phyloP scores from a whole-genome alignment of 2,888 invertebrate species.

The Alloplasta piceator region DNA sequence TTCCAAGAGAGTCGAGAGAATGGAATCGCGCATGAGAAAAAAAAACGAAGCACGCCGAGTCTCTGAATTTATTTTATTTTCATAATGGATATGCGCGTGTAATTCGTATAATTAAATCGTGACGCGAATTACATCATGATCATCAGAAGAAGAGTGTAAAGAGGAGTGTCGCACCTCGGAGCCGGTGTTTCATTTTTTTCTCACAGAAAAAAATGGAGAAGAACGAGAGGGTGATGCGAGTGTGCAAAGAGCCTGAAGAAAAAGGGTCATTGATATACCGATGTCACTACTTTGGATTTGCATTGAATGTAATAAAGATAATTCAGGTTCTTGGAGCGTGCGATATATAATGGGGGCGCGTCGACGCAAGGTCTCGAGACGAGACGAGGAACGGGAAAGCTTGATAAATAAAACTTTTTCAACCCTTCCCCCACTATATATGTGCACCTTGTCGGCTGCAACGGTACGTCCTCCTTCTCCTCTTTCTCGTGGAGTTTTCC shows the following conservation, averaged over 20 bases:
- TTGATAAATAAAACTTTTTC: slow-evolving; percentile 59
- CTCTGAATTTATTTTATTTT: too few relatives aligned
- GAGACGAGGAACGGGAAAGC: slow-evolving; percentile 47
- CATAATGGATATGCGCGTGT: slow-evolving; percentile 34
- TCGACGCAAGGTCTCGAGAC: slow-evolving; percentile 51
- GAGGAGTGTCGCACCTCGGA: slow-evolving; percentile 50
- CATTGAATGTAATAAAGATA: slow-evolving; percentile 56
- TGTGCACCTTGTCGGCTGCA: slow-evolving; percentile 43
- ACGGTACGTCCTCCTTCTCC: neutral
- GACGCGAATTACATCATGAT: slow-evolving; percentile 53
- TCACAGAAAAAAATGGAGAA: slow-evolving; percentile 8
- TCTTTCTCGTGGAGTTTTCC: slow-evolving; percentile 26
- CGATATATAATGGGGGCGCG: slow-evolving; percentile 30
- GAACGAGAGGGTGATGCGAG: neutral
- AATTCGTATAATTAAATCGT: slow-evolving; percentile 65
- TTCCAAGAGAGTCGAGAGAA: slow-evolving; percentile 24
- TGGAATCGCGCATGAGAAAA: slow-evolving; percentile 47
- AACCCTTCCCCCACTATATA: too few relatives aligned
- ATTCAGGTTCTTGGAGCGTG: slow-evolving; percentile 42
- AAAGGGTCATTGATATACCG: slow-evolving; percentile 3
- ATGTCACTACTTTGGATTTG: slow-evolving; percentile 32
- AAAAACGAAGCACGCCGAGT: slow-evolving; percentile 5
- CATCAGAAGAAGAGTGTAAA: slow-evolving; percentile 26
- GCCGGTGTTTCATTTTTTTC: neutral
- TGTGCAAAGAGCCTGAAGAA: neutral